These are phyloP conservation scores for Phytoseiulus persimilis DNA, from an alignment of 2,888 invertebrate species.

Conservation along the genomic window DNA sequence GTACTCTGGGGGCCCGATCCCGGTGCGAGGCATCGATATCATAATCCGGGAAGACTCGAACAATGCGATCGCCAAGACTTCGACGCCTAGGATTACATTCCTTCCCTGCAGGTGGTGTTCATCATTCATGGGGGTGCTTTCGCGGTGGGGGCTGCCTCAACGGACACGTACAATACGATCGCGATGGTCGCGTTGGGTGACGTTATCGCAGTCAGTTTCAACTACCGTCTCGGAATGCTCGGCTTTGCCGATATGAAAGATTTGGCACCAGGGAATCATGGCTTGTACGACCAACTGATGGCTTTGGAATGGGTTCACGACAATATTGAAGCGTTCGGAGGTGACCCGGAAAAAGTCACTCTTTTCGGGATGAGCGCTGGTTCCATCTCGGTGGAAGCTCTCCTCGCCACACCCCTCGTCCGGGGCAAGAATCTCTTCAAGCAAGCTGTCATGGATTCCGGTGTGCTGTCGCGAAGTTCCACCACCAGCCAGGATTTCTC, in stretches of 20 bases:
- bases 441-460: not conserved
- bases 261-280: constrained; percentile 10
- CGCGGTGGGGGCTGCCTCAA: not conserved
- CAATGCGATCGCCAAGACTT: no score
- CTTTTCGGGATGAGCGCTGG: constrained; percentile 10
- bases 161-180: not conserved
- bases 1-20: not conserved
- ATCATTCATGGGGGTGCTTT: constrained; percentile 15
- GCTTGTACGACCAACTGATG: not conserved
- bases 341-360: not conserved
- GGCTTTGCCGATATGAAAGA: constrained; percentile 32
- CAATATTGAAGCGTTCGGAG: constrained; percentile 14
- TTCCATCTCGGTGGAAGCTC: not conserved
- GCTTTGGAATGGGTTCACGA: constrained; percentile 19
- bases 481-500: not conserved
- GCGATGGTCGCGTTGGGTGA: constrained; percentile 10
- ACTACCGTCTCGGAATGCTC: constrained; percentile 7
- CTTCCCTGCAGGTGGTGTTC: not conserved
- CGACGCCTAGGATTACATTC: no score
- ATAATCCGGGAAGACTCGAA: no score
- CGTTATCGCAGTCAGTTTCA: constrained; percentile 18
- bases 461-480: not conserved
- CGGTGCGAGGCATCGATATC: no score
- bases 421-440: not conserved
- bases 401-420: not conserved